These are phyloP conservation scores for Saguinus imperator DNA, from an alignment of 2,113 vertebrate species.

Conservation along the genomic window DNA sequence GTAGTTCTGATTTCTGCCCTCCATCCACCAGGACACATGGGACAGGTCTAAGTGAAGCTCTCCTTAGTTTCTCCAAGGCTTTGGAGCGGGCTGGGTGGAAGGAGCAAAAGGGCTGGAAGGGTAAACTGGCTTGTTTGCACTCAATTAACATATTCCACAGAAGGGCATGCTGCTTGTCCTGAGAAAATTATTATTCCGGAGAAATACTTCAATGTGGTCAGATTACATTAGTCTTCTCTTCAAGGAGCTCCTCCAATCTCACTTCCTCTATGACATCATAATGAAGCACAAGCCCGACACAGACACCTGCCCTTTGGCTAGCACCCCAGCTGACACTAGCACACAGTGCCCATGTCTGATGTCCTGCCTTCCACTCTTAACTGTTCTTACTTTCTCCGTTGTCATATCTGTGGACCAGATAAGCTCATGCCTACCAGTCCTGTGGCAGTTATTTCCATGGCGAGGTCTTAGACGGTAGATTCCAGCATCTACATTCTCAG, in stretches of 20 bases:
- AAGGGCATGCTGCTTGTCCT: background rate
- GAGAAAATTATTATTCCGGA: constrained; percentile 35
- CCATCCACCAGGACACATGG: background rate
- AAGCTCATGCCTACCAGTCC: background rate
- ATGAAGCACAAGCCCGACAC: background rate
- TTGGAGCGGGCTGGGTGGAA: too few relatives aligned
- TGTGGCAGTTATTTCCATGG: background rate
- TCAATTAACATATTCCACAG: background rate
- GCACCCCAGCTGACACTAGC: background rate
- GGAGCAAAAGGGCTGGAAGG: background rate
- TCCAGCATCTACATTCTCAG: background rate
- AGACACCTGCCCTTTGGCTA: background rate
- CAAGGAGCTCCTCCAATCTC: background rate
- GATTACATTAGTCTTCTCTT: constrained; percentile 31
- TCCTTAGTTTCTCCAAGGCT: background rate
- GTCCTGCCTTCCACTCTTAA: background rate
- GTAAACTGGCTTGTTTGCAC: background rate
- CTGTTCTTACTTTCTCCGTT: background rate
- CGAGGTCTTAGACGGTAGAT: rapidly evolving
- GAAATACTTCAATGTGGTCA: background rate
- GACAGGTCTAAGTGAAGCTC: background rate
- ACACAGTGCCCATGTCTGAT: background rate
- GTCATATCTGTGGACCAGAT: too few relatives aligned
- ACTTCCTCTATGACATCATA: background rate
- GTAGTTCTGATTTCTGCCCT: constrained; percentile 47